These are phyloP conservation scores for Botia almorhae DNA, from an alignment of 2,797 vertebrate species.

Conservation along the genomic window DNA sequence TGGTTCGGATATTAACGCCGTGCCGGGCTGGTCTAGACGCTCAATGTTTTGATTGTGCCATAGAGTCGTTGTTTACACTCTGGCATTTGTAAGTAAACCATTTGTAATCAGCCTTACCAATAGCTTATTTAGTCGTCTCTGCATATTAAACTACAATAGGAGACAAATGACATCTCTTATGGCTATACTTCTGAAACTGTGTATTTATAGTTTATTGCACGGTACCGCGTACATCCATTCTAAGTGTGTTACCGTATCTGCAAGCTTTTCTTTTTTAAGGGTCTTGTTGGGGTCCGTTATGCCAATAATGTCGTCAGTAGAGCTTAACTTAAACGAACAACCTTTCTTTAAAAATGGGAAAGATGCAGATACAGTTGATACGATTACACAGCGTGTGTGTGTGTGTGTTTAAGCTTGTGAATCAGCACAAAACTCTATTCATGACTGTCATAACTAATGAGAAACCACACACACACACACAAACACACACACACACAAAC, in stretches of 20 bases:
- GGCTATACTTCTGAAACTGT: background rate
- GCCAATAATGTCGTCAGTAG: background rate
- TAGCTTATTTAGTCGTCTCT: background rate
- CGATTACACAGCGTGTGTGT: background rate
- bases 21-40: background rate
- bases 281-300: too few relatives aligned
- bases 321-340: background rate
- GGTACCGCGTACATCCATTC: too few relatives aligned
- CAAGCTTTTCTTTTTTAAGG: background rate
- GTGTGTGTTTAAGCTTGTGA: background rate
- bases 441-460: conserved; percentile 77
- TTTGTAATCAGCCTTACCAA: background rate
- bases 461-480: conserved; percentile 58
- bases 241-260: background rate
- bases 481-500: background rate
- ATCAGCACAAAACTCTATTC: conserved; percentile 77
- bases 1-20: background rate
- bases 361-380: background rate
- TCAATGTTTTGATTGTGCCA: background rate
- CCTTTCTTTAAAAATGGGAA: background rate
- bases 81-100: conserved; percentile 4
- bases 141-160: background rate
- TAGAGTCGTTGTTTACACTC: background rate
- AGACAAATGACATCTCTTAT: background rate
- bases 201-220: too few relatives aligned